Conservation (phyloP, 2,113 vertebrate genomes). For the Merops nubicus region DNA sequence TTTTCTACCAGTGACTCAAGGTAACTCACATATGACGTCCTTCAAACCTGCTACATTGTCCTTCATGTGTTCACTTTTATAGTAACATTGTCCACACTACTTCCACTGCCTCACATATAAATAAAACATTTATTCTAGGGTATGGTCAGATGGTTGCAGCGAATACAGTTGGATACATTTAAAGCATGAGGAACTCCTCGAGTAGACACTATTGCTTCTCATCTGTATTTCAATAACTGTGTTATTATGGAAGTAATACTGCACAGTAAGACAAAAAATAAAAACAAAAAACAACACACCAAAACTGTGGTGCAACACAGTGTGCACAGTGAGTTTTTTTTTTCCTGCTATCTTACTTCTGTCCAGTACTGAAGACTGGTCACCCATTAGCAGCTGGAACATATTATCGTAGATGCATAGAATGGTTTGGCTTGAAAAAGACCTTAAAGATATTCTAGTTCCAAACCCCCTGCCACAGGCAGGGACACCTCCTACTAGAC, state of each 20-base stretch:
- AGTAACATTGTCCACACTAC: neutral
- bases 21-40: neutral
- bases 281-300: too few species aligned
- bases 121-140: neutral
- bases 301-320: accelerated
- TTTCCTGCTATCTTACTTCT: neutral
- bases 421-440: too few species aligned
- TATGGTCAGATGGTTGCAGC: neutral
- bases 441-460: too few species aligned
- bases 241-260: neutral
- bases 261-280: neutral
- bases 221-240: neutral
- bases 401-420: neutral
- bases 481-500: too few species aligned
- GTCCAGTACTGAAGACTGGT: neutral
- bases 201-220: neutral
- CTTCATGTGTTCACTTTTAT: neutral
- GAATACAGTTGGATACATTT: neutral
- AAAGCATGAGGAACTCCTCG: neutral
- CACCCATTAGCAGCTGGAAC: neutral
- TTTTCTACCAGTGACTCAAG: neutral
- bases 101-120: neutral
- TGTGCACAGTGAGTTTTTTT: accelerated
- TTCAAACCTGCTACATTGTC: neutral
- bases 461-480: too few species aligned